Percentiles rank a stretch among this genome's conserved stretches.
phyloP scores from a whole-genome alignment of 2,113 vertebrate genomes.

The Pomatorhinus ruficollis region DNA sequence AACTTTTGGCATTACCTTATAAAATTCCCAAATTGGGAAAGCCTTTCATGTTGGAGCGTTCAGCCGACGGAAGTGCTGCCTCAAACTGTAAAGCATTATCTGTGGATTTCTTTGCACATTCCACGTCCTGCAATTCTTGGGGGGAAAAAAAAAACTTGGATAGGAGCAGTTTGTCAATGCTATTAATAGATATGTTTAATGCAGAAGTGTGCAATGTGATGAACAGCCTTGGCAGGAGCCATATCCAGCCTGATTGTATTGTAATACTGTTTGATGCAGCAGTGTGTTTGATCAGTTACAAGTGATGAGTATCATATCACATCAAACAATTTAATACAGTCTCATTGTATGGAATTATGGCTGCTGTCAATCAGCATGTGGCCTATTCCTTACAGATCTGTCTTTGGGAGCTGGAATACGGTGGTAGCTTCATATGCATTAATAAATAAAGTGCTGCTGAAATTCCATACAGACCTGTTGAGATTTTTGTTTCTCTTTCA shows the following conservation, averaged over 20 bases:
- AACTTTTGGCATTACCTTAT: neutral
- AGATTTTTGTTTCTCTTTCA: conserved; percentile 67
- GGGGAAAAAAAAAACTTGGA: conserved; percentile 9
- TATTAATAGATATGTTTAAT: conserved; percentile 65
- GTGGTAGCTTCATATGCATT: conserved; percentile 67
- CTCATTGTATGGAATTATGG: conserved; percentile 84
- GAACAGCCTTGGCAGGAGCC: conserved; percentile 69
- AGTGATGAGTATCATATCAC: conserved; percentile 78
- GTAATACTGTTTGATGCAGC: conserved; percentile 75
- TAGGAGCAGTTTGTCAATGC: conserved; percentile 51
- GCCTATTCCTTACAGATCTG: conserved; percentile 73
- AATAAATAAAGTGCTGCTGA: conserved; percentile 76
- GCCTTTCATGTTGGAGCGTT: neutral
- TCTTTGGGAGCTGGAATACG: conserved; percentile 62
- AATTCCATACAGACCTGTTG: conserved; percentile 71
- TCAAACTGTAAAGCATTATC: neutral
- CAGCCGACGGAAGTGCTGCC: neutral
- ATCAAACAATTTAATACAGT: conserved; percentile 80
- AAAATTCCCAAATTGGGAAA: conserved; percentile 16
- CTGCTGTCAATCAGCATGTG: conserved; percentile 80
- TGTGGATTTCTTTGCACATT: conserved; percentile 26
- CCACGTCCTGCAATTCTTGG: conserved; percentile 26
- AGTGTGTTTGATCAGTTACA: conserved; percentile 79
- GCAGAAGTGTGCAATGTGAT: conserved; percentile 24
- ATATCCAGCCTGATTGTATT: conserved; percentile 63